Base-by-base conservation (phyloP, 2,888 invertebrate species). In the Scaeva pyrastri region DNA sequence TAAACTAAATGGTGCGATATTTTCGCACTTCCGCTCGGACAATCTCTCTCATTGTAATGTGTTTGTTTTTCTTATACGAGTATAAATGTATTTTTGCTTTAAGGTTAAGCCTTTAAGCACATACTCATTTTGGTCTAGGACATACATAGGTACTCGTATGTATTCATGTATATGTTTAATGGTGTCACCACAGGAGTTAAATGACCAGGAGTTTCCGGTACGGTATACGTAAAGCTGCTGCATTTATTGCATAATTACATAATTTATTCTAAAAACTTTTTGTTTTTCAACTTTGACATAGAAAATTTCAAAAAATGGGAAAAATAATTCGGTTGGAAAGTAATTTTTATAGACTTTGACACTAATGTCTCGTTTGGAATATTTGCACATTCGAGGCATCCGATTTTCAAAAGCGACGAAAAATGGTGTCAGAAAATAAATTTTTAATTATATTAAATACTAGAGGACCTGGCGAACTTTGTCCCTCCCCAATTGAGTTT, bases 21-120 rank as follows among this genome's bases (percentile, higher is more conserved):
- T 80, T 80, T 80, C 82, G 41, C 66, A 68, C 68, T 68, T 68
- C 12, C 50, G 39, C 39, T 68, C 52, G 39, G 68, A 68, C 50
- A 52, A 31, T 39, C 64, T 64, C 21, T 39, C 64, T 64, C 21
- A 21, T 12, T 50, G n/a, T 21, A 68, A 68, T 36, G 50, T 50
- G 66, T 68, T 36, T 48, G 31, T 50, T 43, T 43, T 50, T 50
- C 50, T 48, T 36, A 26, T 43, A 16, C 4, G 11, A n/a, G n/a
- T n/a, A n/a, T n/a, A 58, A 36, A 21, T 48, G n/a, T 21, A 11
- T 12, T 52, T 14, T 21, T 14, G 50, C 21, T 7, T 23, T 14
- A 52, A 31, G 31, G 0, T 31, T 7, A 31, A 5, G 50, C 21
- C 14, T 52, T 14, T 14, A 6, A 1, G 12, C 5, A 5, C 1